Conservation (phyloP, 2,888 invertebrate species). For the Nephrotoma flavescens region DNA sequence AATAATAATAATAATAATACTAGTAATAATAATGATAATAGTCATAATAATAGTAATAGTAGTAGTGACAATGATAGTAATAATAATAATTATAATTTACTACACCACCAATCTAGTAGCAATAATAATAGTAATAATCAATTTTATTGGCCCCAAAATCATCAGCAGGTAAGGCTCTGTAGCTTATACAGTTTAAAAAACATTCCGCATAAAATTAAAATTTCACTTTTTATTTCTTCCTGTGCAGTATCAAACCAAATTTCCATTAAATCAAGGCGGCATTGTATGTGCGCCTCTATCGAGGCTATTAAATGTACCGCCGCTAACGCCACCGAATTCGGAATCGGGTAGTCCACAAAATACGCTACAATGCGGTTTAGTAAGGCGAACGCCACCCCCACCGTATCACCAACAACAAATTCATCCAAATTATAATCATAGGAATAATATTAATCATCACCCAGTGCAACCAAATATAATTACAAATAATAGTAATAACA, state of each 20-base stretch:
- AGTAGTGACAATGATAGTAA: constrained; percentile 10
- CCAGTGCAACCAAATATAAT: neutral
- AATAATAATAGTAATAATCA: constrained; percentile 19
- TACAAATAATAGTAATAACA: constrained; percentile 6
- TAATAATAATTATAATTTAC: constrained; percentile 14
- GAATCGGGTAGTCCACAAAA: constrained; percentile 74
- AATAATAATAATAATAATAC: constrained; percentile 24
- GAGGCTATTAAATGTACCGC: constrained; percentile 64
- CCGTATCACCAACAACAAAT: constrained; percentile 41
- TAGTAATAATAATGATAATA: constrained; percentile 24
- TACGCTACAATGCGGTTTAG: constrained; percentile 46
- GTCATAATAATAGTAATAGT: constrained; percentile 18
- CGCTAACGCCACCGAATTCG: constrained; percentile 74
- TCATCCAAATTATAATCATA: constrained; percentile 24
- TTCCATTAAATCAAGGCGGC: constrained; percentile 14
- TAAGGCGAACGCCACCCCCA: constrained; percentile 58
- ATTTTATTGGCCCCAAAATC: constrained; percentile 30
- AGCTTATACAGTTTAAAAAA: neutral
- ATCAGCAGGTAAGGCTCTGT: constrained; percentile 25
- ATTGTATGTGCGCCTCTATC: constrained; percentile 27
- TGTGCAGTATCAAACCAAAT: neutral
- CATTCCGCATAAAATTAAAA: neutral
- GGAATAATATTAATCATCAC: neutral
- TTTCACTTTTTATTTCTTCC: neutral
- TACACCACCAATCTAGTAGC: neutral